Evolutionary conservation across 1,140 invertebrate species (phyloP).

Genomic region (Lanistes nyassanus): DNA sequence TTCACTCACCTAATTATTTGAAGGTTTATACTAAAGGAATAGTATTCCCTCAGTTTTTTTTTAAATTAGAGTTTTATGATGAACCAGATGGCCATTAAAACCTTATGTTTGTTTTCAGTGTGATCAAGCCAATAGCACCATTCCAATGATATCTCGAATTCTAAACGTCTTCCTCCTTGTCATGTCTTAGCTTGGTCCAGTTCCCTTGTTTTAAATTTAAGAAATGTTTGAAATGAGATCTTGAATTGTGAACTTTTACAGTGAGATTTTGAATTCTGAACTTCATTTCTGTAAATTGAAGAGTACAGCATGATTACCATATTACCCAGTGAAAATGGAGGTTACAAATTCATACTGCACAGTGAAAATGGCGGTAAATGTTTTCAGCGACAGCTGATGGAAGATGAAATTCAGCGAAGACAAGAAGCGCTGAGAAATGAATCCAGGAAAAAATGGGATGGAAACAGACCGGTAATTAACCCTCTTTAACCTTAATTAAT

Average conservation of each 20-base stretch:
- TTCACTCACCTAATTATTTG: no score
- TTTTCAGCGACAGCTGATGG: constrained; percentile 63
- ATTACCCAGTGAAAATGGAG: background rate
- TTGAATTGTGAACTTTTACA: background rate
- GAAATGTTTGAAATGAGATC: no score
- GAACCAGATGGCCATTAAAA: no score
- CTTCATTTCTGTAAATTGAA: background rate
- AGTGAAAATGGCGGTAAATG: background rate
- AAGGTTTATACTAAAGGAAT: no score
- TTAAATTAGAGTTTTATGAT: no score
- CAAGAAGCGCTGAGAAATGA: constrained; percentile 77
- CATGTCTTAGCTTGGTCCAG: no score
- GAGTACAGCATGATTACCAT: background rate
- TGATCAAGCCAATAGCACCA: background rate
- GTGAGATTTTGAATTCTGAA: background rate
- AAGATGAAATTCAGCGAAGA: constrained; percentile 76
- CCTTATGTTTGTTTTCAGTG: background rate
- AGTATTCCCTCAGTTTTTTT: no score
- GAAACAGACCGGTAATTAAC: constrained; percentile 42
- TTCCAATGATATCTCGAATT: background rate
- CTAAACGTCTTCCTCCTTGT: no score
- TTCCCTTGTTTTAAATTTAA: no score
- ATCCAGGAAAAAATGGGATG: constrained; percentile 64
- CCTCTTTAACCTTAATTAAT: background rate
- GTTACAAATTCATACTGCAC: no score